Base-by-base conservation (phyloP, 1,140 invertebrate genomes). In the Brachionus rotundiformis region DNA sequence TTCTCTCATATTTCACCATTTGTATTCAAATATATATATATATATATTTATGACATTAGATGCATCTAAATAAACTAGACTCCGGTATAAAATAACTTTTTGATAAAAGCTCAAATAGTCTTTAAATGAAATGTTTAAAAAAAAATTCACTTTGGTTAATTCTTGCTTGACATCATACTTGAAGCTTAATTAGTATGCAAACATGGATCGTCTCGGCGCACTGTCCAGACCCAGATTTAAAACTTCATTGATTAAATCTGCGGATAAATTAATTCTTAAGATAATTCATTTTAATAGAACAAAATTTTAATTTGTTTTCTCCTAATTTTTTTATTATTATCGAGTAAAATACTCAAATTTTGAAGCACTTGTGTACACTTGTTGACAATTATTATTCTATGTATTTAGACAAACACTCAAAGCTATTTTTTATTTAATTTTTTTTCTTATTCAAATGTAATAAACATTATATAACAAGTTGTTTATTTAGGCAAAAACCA, bases 1-100 rank as follows among this genome's bases (percentile, higher is more conserved):
- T 25, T 44, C 36, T 41, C 36, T 73, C 68, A 73, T 39, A 25
- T 73, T 73, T 73, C 68, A 73, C 10, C 36, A 41, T 33, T 65
- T 8, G n/a, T n/a, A n/a, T n/a, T n/a, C n/a, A n/a, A n/a, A n/a
- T n/a, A n/a, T n/a, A n/a, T n/a, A n/a, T n/a, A n/a, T n/a, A n/a
- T n/a, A n/a, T n/a, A n/a, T 11, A 29, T 25, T 27, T n/a, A 3
- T 31, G 25, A 65, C 61, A 65, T 54, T 54, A 54, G 23, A 16
- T 68, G 27, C 33, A 36, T 68, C 16, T 68, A 16, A 33, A 68
- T 27, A 61, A 8, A 25, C 27, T 61, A 33, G 4, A 19, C 33
- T 19, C 31, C 29, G 33, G 6, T 36, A 68, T 8, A 36, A n/a
- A n/a, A n/a, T n/a, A n/a, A 25, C 23, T 13, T 6, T 63, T 63